Conservation (phyloP, 2,888 invertebrate species). For the Drosophila mimetica region DNA sequence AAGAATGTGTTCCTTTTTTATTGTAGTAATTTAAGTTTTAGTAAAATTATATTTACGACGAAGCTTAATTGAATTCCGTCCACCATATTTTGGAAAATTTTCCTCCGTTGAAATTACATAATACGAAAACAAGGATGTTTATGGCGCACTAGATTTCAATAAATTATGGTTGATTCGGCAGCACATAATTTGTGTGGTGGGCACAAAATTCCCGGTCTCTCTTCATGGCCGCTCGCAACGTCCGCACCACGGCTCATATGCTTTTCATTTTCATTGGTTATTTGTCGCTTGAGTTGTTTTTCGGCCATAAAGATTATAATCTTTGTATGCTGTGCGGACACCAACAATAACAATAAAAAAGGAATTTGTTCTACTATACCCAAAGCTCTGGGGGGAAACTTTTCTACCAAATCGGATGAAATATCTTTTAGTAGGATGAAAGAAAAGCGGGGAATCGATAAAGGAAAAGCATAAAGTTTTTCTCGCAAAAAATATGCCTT, state of each 20-base stretch:
- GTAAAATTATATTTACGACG: too few species aligned
- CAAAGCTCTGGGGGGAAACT: background rate
- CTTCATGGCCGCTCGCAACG: background rate
- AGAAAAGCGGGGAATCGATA: background rate
- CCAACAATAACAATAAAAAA: slow-evolving; percentile 8
- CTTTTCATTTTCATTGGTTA: slow-evolving; percentile 64
- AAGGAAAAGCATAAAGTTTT: background rate
- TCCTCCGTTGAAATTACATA: background rate
- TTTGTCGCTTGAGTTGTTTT: slow-evolving; percentile 68
- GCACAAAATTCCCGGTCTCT: background rate
- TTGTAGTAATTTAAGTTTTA: too few species aligned
- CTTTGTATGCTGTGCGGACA: slow-evolving; percentile 32
- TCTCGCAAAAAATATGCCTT: background rate
- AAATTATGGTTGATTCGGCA: slow-evolving; percentile 10
- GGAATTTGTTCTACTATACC: slow-evolving; percentile 1
- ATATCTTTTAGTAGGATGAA: background rate
- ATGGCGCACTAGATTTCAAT: slow-evolving; percentile 1
- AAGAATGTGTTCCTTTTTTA: too few species aligned
- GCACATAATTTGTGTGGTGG: slow-evolving; percentile 1
- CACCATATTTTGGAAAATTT: background rate
- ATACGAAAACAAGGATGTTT: slow-evolving; percentile 1
- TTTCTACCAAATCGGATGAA: background rate
- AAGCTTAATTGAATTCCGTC: background rate
- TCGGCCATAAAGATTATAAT: slow-evolving; percentile 71
- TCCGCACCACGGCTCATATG: slow-evolving; percentile 9